Evolutionary conservation across 1,140 invertebrate genomes (phyloP), one percentile per base, ranked within the genome.

Genomic region (Ectropis grisescens): DNA sequence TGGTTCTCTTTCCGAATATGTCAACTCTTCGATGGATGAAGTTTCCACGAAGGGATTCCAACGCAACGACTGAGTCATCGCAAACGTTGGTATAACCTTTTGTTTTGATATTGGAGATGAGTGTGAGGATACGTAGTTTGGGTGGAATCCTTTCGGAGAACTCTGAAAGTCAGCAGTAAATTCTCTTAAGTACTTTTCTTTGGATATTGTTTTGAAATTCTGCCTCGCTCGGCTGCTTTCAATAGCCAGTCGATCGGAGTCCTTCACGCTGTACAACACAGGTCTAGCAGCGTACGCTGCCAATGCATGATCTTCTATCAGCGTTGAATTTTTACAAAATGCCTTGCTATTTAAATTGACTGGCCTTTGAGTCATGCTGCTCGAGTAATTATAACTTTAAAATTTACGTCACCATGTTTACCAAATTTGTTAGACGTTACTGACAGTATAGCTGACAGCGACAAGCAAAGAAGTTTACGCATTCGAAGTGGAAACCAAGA

Each of bases 41-140:
- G 36, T 41, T 36, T 55, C 49, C 2, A 47, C 13, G 13, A 35
- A 37, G 0, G 57, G 44, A 35, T 41, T 53, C 50, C 56, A 59
- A 10, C 36, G 40, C 4, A 52, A 7, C 26, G 37, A 33, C 22
- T 47, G 43, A 2, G 8, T 4, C 45, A 32, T n/a, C 4, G 49
- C 55, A 27, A 57, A 66, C 0, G 53, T 37, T 1, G 43, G 16
- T 6, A 51, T 29, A 8, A 47, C 41, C 16, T 38, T 24, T 14
- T 7, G 23, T 13, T 11, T 10, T n/a, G 24, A 23, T 26, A 37
- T 11, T n/a, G 29, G 33, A 1, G 11, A 26, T 2, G 4, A n/a
- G 24, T 33, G 30, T 67, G 49, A 9, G 62, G 46, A 13, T 35
- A 47, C 12, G 33, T 11, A 26, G 16, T 19, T 19, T 2, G 55